Percentiles rank a stretch among this genome's conserved stretches.
Evolutionary conservation across 2,113 vertebrate genomes (phyloP).

Genomic region (Tympanuchus pallidicinctus): DNA sequence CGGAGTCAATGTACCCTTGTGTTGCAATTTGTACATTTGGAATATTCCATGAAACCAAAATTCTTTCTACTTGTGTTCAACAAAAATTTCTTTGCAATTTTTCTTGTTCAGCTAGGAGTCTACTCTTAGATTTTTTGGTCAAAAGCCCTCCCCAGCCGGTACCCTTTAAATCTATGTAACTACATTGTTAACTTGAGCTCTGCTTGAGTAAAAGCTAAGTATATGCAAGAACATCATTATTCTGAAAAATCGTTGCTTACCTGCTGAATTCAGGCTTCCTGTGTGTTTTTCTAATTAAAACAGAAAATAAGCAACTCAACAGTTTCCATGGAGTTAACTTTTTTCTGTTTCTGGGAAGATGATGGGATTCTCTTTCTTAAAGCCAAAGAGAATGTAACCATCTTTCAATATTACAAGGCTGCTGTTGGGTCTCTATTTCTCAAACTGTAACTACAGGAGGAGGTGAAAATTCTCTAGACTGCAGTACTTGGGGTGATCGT

Average conservation of each 20-base stretch:
- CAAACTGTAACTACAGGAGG: background rate
- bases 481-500: background rate
- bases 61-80: background rate
- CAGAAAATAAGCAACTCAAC: background rate
- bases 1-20: too few species aligned
- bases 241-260: background rate
- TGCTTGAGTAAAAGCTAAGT: background rate
- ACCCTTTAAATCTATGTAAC: background rate
- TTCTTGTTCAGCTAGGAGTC: background rate
- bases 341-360: background rate
- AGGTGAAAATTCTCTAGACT: background rate
- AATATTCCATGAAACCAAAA: background rate
- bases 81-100: background rate
- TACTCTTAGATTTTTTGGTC: background rate
- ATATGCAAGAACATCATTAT: background rate
- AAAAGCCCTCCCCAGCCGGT: fast-evolving
- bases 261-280: slow-evolving; percentile 9
- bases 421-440: background rate
- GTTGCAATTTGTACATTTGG: background rate
- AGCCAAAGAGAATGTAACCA: background rate
- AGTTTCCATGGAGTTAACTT: background rate
- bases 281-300: background rate
- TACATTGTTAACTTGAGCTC: background rate
- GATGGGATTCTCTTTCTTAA: background rate
- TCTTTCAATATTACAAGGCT: background rate